phyloP scores from a whole-genome alignment of 2,797 vertebrate species.

The Halcyon badia region DNA sequence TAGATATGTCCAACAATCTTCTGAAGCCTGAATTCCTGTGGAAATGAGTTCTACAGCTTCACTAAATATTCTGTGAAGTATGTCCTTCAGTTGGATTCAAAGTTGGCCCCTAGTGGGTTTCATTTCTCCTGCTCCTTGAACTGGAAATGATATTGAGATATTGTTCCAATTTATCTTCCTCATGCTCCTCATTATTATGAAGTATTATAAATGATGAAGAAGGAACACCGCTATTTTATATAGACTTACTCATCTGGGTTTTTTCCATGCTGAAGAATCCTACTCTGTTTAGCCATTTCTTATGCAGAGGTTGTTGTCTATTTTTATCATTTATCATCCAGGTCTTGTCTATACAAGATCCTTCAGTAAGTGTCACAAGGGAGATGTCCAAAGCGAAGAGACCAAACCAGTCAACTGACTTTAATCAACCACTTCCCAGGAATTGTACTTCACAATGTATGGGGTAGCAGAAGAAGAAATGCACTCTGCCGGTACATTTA shows the following conservation, averaged over 20 bases:
- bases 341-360: neutral
- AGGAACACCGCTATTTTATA: neutral
- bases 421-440: neutral
- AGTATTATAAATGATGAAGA: neutral
- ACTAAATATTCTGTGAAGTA: neutral
- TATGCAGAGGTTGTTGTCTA: neutral
- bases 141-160: neutral
- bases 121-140: neutral
- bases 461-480: neutral
- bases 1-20: neutral
- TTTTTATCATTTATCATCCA: neutral
- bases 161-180: neutral
- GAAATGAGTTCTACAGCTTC: neutral
- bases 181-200: neutral
- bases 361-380: neutral
- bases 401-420: neutral
- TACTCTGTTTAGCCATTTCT: neutral
- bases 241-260: neutral
- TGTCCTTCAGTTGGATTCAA: neutral
- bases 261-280: neutral
- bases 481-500: neutral
- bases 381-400: neutral
- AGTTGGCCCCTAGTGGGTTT: neutral
- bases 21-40: neutral
- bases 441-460: neutral